Evolutionary conservation across 2,888 invertebrate species (phyloP).

Genomic region (Neoscelio sp.): DNA sequence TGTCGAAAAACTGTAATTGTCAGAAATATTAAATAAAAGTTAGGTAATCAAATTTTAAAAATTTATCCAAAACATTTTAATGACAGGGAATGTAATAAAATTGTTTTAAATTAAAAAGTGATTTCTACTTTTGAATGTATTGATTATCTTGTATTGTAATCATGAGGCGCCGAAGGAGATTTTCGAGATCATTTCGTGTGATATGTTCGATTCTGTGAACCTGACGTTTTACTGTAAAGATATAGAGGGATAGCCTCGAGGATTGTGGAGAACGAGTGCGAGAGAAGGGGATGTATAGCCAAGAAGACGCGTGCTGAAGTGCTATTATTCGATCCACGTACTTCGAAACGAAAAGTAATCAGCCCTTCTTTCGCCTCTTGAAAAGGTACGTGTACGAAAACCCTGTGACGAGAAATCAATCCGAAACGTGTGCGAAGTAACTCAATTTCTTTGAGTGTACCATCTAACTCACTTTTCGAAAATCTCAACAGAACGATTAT

Average conservation of each 20-base stretch:
- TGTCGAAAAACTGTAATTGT: too few relatives aligned
- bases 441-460: conserved; percentile 73
- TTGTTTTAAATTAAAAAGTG: conserved; percentile 23
- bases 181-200: conserved; percentile 60
- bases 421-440: conserved; percentile 75
- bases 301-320: conserved; percentile 63
- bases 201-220: conserved; percentile 55
- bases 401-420: conserved; percentile 76
- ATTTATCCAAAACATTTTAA: too few relatives aligned
- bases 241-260: conserved; percentile 56
- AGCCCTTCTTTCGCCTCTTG: conserved; percentile 68
- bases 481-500: conserved; percentile 56
- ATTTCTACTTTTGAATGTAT: conserved; percentile 39
- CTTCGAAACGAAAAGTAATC: conserved; percentile 79
- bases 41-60: too few relatives aligned
- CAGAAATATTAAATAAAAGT: too few relatives aligned
- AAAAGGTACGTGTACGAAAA: conserved; percentile 69
- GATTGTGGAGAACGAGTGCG: conserved; percentile 50
- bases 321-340: conserved; percentile 78
- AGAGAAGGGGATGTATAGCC: conserved; percentile 29
- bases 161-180: conserved; percentile 40
- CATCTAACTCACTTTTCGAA: conserved; percentile 43
- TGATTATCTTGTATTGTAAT: conserved; percentile 50
- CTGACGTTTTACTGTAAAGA: conserved; percentile 55
- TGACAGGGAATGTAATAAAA: conserved; percentile 11